Evolutionary conservation across 2,888 invertebrate species (phyloP).

Genomic region (Notodonta dromedarius): DNA sequence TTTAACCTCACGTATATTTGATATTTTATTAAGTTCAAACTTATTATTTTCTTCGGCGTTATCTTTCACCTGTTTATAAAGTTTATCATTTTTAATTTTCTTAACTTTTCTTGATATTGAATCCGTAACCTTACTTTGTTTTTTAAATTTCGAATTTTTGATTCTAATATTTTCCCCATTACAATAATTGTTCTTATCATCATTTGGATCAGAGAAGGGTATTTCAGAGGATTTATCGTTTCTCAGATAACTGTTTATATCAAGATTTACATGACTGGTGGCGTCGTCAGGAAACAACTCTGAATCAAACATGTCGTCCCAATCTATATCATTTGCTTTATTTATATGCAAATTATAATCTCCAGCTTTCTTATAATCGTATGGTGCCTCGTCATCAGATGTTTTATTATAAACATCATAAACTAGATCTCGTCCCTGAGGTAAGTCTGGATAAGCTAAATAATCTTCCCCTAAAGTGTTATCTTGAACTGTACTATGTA

Average conservation of each 20-base stretch:
- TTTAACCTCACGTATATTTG: neutral
- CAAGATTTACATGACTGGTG: constrained; percentile 7
- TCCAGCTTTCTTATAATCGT: neutral
- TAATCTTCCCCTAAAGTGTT: neutral
- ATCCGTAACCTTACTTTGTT: constrained; percentile 28
- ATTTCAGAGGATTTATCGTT: neutral
- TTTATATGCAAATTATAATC: neutral
- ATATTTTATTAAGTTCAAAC: neutral
- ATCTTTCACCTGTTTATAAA: neutral
- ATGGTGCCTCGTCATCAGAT: constrained; percentile 5
- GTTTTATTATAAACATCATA: neutral
- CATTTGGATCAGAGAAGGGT: neutral
- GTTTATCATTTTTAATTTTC: constrained; percentile 22
- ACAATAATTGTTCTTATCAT: neutral
- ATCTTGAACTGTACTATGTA: constrained; percentile 1
- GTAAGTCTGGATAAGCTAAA: neutral
- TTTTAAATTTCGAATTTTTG: constrained; percentile 32
- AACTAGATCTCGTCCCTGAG: neutral
- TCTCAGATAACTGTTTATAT: neutral
- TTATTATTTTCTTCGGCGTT: neutral
- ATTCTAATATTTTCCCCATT: constrained; percentile 11
- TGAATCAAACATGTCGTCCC: constrained; percentile 67
- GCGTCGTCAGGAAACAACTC: constrained; percentile 48
- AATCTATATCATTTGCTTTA: constrained; percentile 37
- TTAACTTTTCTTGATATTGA: constrained; percentile 42